Percentiles rank a stretch among this genome's conserved stretches.
Evolutionary conservation across 2,113 vertebrate genomes (phyloP).

Genomic region (Seriola aureovittata): DNA sequence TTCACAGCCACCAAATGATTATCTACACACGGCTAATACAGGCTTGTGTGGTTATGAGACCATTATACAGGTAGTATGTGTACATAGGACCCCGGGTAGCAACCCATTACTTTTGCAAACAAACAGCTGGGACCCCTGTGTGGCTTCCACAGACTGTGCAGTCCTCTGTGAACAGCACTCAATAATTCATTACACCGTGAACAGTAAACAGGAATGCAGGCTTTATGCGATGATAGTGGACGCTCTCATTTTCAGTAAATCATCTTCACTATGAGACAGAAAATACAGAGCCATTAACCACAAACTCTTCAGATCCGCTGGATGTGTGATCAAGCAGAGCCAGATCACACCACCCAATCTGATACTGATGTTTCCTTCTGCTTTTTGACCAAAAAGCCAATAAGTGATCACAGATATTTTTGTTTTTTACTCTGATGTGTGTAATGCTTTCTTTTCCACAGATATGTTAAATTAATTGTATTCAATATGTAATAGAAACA

Average conservation of each 20-base stretch:
- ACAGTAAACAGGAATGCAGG: conserved; percentile 48
- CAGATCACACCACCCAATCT: not conserved
- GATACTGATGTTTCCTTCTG: not conserved
- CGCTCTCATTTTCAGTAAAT: conserved; percentile 33
- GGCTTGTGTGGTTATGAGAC: conserved; percentile 37
- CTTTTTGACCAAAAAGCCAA: not conserved
- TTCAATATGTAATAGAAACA: not conserved
- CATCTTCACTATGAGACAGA: conserved; percentile 8
- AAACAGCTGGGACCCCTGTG: conserved; percentile 44
- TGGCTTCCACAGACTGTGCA: conserved; percentile 17
- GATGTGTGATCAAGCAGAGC: conserved; percentile 26
- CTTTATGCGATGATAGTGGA: conserved; percentile 24
- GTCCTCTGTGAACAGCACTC: conserved; percentile 51
- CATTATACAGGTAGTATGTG: conserved; percentile 50
- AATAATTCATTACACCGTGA: conserved; percentile 67
- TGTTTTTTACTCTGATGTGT: not conserved
- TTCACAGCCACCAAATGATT: conserved; percentile 49
- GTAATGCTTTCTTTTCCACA: not conserved
- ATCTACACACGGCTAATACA: conserved; percentile 43
- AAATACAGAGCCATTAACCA: conserved; percentile 23
- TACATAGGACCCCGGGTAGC: conserved; percentile 45
- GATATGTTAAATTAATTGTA: not conserved
- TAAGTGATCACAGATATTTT: not conserved
- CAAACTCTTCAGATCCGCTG: conserved; percentile 30
- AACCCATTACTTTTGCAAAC: conserved; percentile 66